phyloP scores from a whole-genome alignment of 2,797 vertebrate species.

The Arnoldichthys spilopterus region DNA sequence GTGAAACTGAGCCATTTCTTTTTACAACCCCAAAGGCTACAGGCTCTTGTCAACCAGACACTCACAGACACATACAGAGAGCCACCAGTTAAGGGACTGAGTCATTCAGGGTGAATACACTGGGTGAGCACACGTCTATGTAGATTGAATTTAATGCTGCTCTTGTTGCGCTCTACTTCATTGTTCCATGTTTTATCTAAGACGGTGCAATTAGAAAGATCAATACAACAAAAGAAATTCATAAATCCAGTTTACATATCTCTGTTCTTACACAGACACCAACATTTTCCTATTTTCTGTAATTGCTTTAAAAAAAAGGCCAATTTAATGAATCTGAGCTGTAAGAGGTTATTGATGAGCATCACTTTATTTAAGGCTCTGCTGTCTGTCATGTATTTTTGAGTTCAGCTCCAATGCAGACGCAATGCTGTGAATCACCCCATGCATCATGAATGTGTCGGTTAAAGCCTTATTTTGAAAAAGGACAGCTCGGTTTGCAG shows the following conservation, averaged over 20 bases:
- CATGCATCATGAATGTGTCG: too few species aligned
- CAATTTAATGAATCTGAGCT: conserved; percentile 1
- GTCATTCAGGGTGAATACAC: background rate
- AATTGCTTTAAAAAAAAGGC: conserved; percentile 9
- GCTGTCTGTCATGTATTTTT: too few species aligned
- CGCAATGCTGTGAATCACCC: too few species aligned
- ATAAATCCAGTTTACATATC: conserved; percentile 62
- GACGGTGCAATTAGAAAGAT: conserved; percentile 73
- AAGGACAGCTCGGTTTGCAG: too few species aligned
- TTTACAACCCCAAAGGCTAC: background rate
- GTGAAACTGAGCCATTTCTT: background rate
- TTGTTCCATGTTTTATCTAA: conserved; percentile 76
- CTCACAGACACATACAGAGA: background rate
- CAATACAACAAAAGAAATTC: conserved; percentile 66
- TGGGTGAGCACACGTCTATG: conserved; percentile 58
- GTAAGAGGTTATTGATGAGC: background rate
- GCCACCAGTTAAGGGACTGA: background rate
- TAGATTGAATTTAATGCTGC: conserved; percentile 69
- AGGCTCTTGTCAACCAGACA: background rate
- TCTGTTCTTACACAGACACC: conserved; percentile 61
- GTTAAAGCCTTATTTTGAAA: too few species aligned
- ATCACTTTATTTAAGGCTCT: background rate
- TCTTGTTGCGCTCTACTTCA: conserved; percentile 67
- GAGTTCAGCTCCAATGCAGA: too few species aligned
- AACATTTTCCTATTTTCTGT: conserved; percentile 33